phyloP scores from a whole-genome alignment of 1,140 invertebrate genomes.

The Heliconius nattereri region DNA sequence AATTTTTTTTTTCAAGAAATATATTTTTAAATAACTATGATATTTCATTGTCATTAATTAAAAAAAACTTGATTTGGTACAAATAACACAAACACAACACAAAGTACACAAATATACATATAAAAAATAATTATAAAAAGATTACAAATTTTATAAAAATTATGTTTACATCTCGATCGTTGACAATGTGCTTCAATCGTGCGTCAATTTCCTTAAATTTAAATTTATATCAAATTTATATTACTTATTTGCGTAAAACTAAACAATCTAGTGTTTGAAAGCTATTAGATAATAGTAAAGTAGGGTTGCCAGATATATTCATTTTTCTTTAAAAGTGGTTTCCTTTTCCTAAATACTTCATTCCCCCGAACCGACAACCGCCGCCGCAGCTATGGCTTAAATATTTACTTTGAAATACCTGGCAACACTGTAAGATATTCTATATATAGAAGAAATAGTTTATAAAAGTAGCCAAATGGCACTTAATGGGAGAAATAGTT shows the following conservation, averaged over 20 bases:
- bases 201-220: slow-evolving; percentile 8
- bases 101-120: slow-evolving; percentile 8
- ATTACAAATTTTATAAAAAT: not conserved
- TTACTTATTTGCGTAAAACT: not conserved
- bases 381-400: too few species aligned
- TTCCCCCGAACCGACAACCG: too few species aligned
- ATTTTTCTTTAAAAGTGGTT: not conserved
- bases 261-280: slow-evolving; percentile 3
- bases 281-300: not conserved
- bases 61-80: not conserved
- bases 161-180: not conserved
- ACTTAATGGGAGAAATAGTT: slow-evolving; percentile 51
- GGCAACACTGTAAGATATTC: slow-evolving; percentile 15
- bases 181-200: slow-evolving; percentile 25
- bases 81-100: not conserved
- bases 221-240: not conserved
- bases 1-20: too few species aligned
- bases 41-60: not conserved
- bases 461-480: slow-evolving; percentile 55
- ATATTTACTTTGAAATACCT: not conserved
- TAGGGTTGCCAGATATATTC: not conserved
- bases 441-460: slow-evolving; percentile 14
- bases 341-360: too few species aligned
- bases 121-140: not conserved
- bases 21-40: too few species aligned